phyloP scores from a whole-genome alignment of 2,888 invertebrate species.

The Eupithecia insigniata region DNA sequence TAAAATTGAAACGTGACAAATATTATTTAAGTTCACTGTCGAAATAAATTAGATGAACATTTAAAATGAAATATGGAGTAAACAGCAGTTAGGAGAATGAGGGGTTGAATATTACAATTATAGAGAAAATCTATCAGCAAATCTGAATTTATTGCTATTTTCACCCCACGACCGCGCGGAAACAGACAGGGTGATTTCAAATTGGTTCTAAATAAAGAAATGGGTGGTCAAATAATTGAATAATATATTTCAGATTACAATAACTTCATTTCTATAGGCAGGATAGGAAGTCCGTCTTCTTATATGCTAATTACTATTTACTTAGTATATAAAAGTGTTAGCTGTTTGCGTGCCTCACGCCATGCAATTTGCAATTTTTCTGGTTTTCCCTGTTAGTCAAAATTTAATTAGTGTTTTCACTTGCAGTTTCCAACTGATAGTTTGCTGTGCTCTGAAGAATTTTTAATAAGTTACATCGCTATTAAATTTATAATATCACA shows the following conservation, averaged over 20 bases:
- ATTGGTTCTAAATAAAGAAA: not conserved
- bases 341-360: slow-evolving; percentile 42
- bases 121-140: slow-evolving; percentile 39
- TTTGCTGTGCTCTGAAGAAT: slow-evolving; percentile 11
- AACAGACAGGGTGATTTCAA: slow-evolving; percentile 35
- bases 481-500: no score
- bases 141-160: slow-evolving; percentile 41
- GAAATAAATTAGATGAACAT: slow-evolving; percentile 18
- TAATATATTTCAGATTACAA: no score
- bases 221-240: no score
- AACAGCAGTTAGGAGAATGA: slow-evolving; percentile 38
- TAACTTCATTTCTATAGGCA: no score
- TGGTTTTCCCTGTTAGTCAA: slow-evolving; percentile 30
- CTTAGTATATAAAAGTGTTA: not conserved
- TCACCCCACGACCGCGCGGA: slow-evolving; percentile 26
- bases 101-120: slow-evolving; percentile 44
- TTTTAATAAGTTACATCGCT: not conserved
- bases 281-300: not conserved
- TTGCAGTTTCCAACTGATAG: slow-evolving; percentile 34
- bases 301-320: not conserved
- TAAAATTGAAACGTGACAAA: not conserved
- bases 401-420: slow-evolving; percentile 24
- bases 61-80: slow-evolving; percentile 40
- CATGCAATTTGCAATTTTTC: slow-evolving; percentile 30
- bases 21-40: not conserved